Base-by-base conservation (phyloP, 2,888 invertebrate genomes). In the Cybosia mesomella region DNA sequence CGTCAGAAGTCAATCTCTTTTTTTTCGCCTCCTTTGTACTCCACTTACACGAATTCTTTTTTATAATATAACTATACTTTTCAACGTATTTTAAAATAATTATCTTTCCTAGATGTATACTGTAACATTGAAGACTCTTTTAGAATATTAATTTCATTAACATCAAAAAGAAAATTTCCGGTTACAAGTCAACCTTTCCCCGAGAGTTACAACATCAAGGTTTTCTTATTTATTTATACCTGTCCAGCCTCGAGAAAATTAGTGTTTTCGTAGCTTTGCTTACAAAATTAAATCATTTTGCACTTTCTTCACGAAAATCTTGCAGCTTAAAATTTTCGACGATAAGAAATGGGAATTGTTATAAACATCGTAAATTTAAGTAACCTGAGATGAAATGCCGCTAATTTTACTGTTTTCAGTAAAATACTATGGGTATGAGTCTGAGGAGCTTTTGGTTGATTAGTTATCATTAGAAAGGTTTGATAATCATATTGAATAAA, bases 301-400 rank as follows among this genome's bases (percentile, higher is more conserved):
- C 58, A 67, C 72, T 80, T 79, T 79, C 79, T 81, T 80, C 72
- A 73, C 75, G 70, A 73, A 79, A 77, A 80, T 80, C 80, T 73
- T 63, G 32, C 66, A 64, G 71, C 74, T n/a, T 73, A 68, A 78
- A 66, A 76, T 73, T 72, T 75, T 68, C 73, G 64, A 69, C 67
- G 79, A 79, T 80, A 80, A 79, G 70, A 64, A 59, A 66, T 66
- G 64, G 54, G 49, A 53, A 60, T 61, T 66, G 68, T 70, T 64
- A 63, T 49, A 54, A 66, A 58, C 70, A 57, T 68, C 60, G 60
- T 72, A 63, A 72, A 72, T 43, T 59, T 43, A 28, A 69, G 62
- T 55, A 39, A 63, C 55, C 21, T 28, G 43, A 63, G 66, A 66
- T 69, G 66, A 66, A 59, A 10, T 54, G 39, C n/a, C 54, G 43